These are phyloP conservation scores for Lepus oiostolus DNA, from an alignment of 2,797 vertebrate species.

Conservation along the genomic window DNA sequence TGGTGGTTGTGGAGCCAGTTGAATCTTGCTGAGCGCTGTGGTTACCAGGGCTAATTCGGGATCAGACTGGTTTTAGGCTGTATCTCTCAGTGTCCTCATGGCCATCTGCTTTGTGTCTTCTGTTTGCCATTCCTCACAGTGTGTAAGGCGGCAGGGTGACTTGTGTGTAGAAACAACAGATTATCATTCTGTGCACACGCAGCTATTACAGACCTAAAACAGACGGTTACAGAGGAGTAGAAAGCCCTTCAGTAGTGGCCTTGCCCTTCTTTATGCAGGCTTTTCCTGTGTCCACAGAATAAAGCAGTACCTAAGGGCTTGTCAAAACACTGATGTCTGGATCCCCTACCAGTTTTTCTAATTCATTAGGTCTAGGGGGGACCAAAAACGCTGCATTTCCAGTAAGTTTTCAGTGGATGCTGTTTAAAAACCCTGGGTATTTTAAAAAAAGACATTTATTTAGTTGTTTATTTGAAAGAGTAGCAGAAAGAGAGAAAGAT, in stretches of 20 bases:
- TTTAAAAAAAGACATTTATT: no score
- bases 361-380: neutral
- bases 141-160: neutral
- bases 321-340: neutral
- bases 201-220: neutral
- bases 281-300: neutral
- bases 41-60: neutral
- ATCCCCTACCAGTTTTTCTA: neutral
- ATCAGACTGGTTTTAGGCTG: neutral
- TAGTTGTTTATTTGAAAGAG: no score
- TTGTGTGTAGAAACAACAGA: neutral
- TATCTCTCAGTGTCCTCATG: neutral
- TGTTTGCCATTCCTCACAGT: neutral
- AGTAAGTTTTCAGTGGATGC: neutral
- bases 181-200: neutral
- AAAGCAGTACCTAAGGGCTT: neutral
- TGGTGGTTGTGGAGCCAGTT: no score
- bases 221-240: neutral
- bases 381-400: neutral
- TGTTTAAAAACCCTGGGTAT: neutral
- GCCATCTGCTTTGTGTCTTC: neutral
- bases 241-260: no score
- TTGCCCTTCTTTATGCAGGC: rapidly evolving
- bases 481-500: no score
- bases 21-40: neutral